Evolutionary conservation across 2,113 vertebrate species (phyloP).

Genomic region (Sphaerodactylus townsendi): DNA sequence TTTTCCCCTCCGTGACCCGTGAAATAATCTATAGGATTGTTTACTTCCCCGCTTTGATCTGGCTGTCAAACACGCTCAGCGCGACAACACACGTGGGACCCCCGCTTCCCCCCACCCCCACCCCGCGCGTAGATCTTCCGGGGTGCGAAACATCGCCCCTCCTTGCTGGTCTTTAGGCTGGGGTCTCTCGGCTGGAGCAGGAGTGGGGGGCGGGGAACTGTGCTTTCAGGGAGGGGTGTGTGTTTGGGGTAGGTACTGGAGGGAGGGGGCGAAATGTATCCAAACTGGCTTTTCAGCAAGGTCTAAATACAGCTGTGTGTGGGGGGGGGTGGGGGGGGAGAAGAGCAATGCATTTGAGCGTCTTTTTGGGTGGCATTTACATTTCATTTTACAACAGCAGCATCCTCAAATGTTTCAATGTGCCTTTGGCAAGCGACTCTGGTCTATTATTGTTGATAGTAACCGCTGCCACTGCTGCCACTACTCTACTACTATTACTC

Average conservation of each 20-base stretch:
- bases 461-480: no score
- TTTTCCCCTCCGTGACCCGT: slow-evolving; percentile 67
- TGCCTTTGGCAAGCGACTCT: no score
- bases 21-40: slow-evolving; percentile 71
- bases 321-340: neutral
- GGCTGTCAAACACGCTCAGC: slow-evolving; percentile 53
- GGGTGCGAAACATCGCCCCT: no score
- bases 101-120: no score
- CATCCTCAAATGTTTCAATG: no score
- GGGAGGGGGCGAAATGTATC: no score
- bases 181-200: neutral
- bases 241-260: accelerated
- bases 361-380: neutral
- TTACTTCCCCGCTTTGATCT: slow-evolving; percentile 58
- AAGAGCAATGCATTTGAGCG: neutral
- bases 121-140: no score
- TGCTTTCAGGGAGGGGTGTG: neutral
- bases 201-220: no score
- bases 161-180: no score
- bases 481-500: no score
- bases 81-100: slow-evolving; percentile 57
- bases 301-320: neutral
- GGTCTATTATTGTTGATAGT: no score
- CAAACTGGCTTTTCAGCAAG: neutral
- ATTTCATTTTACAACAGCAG: no score